phyloP scores from a whole-genome alignment of 1,140 invertebrate genomes.

The Lepidotrigona ventralis region DNA sequence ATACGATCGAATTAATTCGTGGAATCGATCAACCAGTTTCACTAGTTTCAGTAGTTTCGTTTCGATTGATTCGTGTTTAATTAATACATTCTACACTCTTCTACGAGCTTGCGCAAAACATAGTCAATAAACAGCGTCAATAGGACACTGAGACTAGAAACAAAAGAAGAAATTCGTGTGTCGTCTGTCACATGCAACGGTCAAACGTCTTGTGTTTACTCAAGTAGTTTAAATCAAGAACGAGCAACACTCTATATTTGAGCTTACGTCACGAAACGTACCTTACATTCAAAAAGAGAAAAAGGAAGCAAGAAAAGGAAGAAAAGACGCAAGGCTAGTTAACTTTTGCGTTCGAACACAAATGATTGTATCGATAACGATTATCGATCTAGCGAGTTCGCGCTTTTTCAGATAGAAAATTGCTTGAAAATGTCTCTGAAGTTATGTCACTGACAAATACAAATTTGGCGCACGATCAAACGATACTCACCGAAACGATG shows the following conservation, averaged over 20 bases:
- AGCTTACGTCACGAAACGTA: neutral
- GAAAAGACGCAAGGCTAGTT: neutral
- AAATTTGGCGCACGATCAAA: constrained; percentile 49
- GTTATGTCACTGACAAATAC: constrained; percentile 43
- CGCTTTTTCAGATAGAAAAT: neutral
- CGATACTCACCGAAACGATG: constrained; percentile 51
- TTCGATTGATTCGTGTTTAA: neutral
- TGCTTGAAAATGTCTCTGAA: neutral
- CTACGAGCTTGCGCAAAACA: neutral
- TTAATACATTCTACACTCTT: neutral
- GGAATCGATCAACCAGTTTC: neutral
- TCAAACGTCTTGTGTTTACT: neutral
- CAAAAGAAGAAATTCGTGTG: neutral
- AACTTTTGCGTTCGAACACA: too few relatives aligned
- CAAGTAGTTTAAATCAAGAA: neutral
- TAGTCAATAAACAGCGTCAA: neutral
- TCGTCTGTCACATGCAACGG: neutral
- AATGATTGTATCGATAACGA: too few relatives aligned
- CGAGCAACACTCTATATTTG: neutral
- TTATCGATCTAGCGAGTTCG: neutral
- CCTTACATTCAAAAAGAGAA: neutral
- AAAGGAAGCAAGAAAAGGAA: too few relatives aligned
- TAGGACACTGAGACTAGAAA: neutral
- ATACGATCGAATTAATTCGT: neutral
- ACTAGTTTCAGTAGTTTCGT: neutral